Evolutionary conservation across 2,797 vertebrate genomes (phyloP), one percentile per base, ranked within the genome.

Genomic region (Pipistrellus pipistrellus): DNA sequence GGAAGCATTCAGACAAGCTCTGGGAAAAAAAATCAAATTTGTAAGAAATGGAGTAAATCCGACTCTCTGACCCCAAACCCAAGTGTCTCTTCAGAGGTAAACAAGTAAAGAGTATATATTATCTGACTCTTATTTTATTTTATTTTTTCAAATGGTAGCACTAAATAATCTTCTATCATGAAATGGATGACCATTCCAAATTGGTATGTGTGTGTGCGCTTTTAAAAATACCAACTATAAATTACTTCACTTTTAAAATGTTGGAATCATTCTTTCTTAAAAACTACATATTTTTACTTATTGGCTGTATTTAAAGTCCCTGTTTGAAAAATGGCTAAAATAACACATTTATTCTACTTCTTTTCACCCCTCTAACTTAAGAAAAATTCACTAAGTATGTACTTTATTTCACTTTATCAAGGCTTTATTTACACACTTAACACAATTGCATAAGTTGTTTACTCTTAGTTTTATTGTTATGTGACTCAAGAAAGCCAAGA

Each of bases 31-130:
- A 30, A 30, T 23, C 48, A 87, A 64, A 76, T 41, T n/a, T 72
- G 48, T 77, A 77, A 82, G 68, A 88, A 85, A 66, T 57, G 44
- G 8, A 85, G 14, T 53, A 25, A 32, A 38, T 46, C 25, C 14
- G 5, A 48, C 48, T 89, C 59, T 90, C 66, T 57, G 80, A 93
- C 17, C 55, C 51, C n/a, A 85, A 92, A 72, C 8, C 32, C 75
- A 21, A 83, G 46, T 62, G 12, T 75, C 51, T 89, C 38, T 77
- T 72, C 44, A 71, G 30, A 82, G 30, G 80, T 32, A 75, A 83
- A 44, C 44, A 44, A 44, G 72, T 6, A 69, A 91, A 78, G 66
- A 78, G 38, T 38, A 62, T 69, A 44, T 30, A 57, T 44, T 38
- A 6, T 13, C 5, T 12, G 66, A 18, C 4, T 55, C 0, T 44